A percentile compares a stretch with the other conserved stretches of the same genome.
These are phyloP conservation scores for Augiades crinisus DNA, from an alignment of 2,888 invertebrate species.

Conservation along the genomic window DNA sequence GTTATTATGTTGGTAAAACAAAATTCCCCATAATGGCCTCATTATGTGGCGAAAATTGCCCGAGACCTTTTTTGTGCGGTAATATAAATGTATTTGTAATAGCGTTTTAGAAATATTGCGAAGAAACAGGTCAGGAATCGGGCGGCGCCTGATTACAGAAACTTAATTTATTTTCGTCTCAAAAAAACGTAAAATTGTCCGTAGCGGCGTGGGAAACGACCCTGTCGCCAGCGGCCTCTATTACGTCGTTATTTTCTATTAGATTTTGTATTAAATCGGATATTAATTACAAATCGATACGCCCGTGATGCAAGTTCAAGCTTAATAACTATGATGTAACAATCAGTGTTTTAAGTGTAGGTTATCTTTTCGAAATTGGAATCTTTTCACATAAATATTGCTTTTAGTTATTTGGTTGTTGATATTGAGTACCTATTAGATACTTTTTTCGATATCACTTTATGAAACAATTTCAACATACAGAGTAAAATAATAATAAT, in stretches of 20 bases:
- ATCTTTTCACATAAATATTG: too few species aligned
- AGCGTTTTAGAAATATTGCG: conserved; percentile 80
- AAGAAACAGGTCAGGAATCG: conserved; percentile 72
- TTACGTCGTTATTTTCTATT: conserved; percentile 81
- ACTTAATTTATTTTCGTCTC: conserved; percentile 78
- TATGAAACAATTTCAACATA: too few species aligned
- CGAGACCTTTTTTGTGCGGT: conserved; percentile 77
- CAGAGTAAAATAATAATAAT: too few species aligned
- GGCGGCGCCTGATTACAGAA: conserved; percentile 76
- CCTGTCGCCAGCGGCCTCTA: conserved; percentile 79
- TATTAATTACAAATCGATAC: conserved; percentile 79
- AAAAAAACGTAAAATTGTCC: conserved; percentile 69
- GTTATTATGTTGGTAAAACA: conserved; percentile 82
- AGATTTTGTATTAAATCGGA: conserved; percentile 75
- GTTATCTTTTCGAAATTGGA: too few species aligned
- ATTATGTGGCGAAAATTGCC: conserved; percentile 82
- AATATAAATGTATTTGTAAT: conserved; percentile 81
- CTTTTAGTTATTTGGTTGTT: too few species aligned
- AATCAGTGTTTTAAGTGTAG: conserved; percentile 14
- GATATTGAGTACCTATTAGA: too few species aligned
- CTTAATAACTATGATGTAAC: conserved; percentile 43
- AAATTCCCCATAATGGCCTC: conserved; percentile 80
- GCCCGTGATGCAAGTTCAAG: conserved; percentile 49
- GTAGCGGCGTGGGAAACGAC: conserved; percentile 76
- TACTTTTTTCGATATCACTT: too few species aligned